These are phyloP conservation scores for Cartodere bifasciata DNA, from an alignment of 2,888 invertebrate species.

Conservation along the genomic window DNA sequence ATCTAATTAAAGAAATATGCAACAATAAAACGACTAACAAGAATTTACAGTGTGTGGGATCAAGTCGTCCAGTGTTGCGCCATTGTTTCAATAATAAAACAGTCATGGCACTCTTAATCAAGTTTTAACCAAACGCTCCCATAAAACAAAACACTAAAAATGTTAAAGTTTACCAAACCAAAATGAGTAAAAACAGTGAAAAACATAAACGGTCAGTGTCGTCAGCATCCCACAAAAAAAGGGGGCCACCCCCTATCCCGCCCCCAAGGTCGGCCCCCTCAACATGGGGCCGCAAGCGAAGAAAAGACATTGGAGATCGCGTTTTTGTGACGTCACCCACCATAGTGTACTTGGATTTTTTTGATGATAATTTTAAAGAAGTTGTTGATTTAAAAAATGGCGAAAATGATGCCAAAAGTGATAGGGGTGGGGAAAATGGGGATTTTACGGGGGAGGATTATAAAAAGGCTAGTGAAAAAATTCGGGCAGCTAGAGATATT, in stretches of 20 bases:
- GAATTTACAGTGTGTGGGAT: too few species aligned
- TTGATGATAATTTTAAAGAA: slow-evolving; percentile 19
- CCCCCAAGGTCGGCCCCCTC: slow-evolving; percentile 37
- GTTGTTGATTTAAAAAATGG: too few species aligned
- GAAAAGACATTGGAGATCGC: slow-evolving; percentile 47
- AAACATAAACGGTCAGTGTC: slow-evolving; percentile 19
- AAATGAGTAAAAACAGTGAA: slow-evolving; percentile 18
- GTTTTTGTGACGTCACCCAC: slow-evolving; percentile 46
- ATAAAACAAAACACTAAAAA: too few species aligned
- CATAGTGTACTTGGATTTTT: slow-evolving; percentile 37
- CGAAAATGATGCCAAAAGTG: slow-evolving; percentile 11
- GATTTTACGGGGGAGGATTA: slow-evolving; percentile 14
- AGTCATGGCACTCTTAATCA: too few species aligned
- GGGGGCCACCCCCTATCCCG: slow-evolving; percentile 18
- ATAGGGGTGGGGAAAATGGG: too few species aligned
- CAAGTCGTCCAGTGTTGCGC: too few species aligned
- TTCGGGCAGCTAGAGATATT: slow-evolving; percentile 21
- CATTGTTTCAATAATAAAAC: too few species aligned
- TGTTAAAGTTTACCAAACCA: too few species aligned
- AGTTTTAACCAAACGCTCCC: too few species aligned
- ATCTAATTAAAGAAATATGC: too few species aligned
- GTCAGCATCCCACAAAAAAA: slow-evolving; percentile 10
- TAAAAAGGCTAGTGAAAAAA: slow-evolving; percentile 16
- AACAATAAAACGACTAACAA: too few species aligned
- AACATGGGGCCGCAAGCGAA: slow-evolving; percentile 39